These are phyloP conservation scores for Pipa parva DNA, from an alignment of 2,113 vertebrate species.

Conservation along the genomic window DNA sequence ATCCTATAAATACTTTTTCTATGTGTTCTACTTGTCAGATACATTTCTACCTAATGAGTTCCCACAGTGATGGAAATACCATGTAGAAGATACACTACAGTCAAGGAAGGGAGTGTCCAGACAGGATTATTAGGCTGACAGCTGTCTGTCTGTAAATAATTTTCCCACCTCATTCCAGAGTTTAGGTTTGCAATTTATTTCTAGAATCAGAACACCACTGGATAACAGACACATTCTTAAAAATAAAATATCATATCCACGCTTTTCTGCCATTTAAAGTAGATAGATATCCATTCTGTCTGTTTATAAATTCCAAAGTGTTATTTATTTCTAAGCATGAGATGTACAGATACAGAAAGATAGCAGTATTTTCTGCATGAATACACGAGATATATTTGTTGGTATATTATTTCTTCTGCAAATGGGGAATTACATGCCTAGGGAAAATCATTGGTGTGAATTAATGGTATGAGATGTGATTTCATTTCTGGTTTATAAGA, in stretches of 20 bases:
- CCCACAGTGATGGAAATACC: conserved; percentile 11
- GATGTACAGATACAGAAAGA: too few species aligned
- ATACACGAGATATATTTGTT: too few species aligned
- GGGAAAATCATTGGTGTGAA: too few species aligned
- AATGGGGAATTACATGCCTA: too few species aligned
- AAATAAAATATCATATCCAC: conserved; percentile 1
- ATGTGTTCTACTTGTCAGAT: background rate
- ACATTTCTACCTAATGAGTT: background rate
- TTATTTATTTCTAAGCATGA: too few species aligned
- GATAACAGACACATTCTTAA: conserved; percentile 1
- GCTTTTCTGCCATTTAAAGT: conserved; percentile 2
- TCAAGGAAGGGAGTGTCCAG: conserved; percentile 28
- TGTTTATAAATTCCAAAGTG: too few species aligned
- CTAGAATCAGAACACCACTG: conserved; percentile 14
- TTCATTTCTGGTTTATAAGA: too few species aligned
- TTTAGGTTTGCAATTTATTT: conserved; percentile 23
- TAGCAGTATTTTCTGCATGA: too few species aligned
- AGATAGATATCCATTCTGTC: too few species aligned
- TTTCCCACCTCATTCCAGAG: conserved; percentile 38
- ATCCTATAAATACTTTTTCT: background rate
- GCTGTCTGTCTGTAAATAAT: conserved; percentile 37
- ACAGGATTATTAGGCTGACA: conserved; percentile 33
- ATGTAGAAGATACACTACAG: conserved; percentile 11
- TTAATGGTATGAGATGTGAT: too few species aligned
- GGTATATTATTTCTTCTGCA: too few species aligned